These are phyloP conservation scores for Apodemia hepburni DNA, from an alignment of 2,888 invertebrate genomes.

Conservation along the genomic window DNA sequence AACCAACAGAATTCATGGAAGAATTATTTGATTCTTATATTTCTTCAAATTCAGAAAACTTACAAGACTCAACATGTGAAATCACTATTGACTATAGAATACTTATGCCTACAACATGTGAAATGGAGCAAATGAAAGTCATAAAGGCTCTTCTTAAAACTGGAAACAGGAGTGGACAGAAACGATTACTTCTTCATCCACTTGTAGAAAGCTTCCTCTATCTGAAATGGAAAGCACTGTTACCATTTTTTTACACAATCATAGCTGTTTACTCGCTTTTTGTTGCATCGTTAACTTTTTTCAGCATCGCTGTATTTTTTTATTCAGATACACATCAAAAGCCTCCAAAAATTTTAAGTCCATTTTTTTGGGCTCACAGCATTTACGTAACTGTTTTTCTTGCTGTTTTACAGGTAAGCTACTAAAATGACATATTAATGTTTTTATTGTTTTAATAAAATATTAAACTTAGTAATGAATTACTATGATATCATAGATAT, in stretches of 20 bases:
- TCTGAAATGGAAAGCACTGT: constrained; percentile 77
- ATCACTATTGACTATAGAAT: constrained; percentile 74
- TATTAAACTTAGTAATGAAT: too few species aligned
- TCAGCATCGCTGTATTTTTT: constrained; percentile 69
- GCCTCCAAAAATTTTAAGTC: constrained; percentile 48
- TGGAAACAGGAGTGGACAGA: constrained; percentile 70
- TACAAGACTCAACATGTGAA: constrained; percentile 61
- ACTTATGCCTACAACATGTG: constrained; percentile 61
- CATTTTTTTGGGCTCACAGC: constrained; percentile 56
- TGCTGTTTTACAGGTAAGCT: constrained; percentile 61
- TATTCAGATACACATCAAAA: constrained; percentile 54
- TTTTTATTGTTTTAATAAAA: too few species aligned
- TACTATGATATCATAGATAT: too few species aligned
- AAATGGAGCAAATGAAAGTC: constrained; percentile 77
- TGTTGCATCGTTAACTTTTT: constrained; percentile 68
- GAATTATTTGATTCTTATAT: constrained; percentile 75
- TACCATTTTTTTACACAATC: constrained; percentile 75
- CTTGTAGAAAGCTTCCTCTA: constrained; percentile 78
- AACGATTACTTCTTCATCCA: constrained; percentile 74
- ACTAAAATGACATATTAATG: background rate
- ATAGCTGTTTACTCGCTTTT: constrained; percentile 71
- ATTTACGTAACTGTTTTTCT: constrained; percentile 56
- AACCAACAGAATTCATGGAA: constrained; percentile 74
- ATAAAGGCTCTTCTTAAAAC: constrained; percentile 76
- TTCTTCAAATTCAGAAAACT: constrained; percentile 59